Evolutionary conservation across 1,140 invertebrate species (phyloP).

Genomic region (Parapsyche elsis): DNA sequence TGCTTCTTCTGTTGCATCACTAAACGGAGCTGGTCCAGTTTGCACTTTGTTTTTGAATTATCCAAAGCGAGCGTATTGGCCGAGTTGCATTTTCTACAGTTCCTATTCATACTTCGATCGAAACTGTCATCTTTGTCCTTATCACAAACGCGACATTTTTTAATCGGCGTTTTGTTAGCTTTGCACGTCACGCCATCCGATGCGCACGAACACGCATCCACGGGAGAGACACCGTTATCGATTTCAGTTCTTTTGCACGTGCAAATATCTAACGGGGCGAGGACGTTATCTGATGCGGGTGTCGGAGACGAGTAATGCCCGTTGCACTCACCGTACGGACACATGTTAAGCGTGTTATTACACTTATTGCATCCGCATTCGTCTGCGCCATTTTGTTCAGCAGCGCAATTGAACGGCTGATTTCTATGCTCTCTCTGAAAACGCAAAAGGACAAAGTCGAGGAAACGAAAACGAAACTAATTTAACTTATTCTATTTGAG

Average conservation of each 20-base stretch:
- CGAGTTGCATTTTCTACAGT: constrained; percentile 63
- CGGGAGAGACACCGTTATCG: not conserved
- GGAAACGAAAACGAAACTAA: not conserved
- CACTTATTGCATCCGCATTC: constrained; percentile 58
- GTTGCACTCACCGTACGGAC: constrained; percentile 62
- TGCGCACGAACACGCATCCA: constrained; percentile 2
- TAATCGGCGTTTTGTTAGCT: constrained; percentile 47
- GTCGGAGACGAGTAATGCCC: constrained; percentile 58
- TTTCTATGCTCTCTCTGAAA: constrained; percentile 49
- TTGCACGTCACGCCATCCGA: constrained; percentile 46
- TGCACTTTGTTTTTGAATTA: constrained; percentile 84
- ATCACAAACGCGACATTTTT: constrained; percentile 59
- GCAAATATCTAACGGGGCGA: constrained; percentile 51
- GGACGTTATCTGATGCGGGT: constrained; percentile 46
- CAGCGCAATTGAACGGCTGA: constrained; percentile 29
- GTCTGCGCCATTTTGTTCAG: constrained; percentile 24
- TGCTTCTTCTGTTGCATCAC: constrained; percentile 90
- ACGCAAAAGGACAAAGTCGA: not conserved
- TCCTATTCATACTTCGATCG: constrained; percentile 19
- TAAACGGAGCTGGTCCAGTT: constrained; percentile 84
- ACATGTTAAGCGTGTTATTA: constrained; percentile 59
- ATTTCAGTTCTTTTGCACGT: constrained; percentile 20
- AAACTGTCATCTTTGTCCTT: constrained; percentile 54
- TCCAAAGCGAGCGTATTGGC: constrained; percentile 71
- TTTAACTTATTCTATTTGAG: too few relatives aligned